Percentiles rank a stretch among this genome's conserved stretches.
These are phyloP conservation scores for Coelogynopora nodosa DNA, from an alignment of 2,888 invertebrate species.

Conservation along the genomic window DNA sequence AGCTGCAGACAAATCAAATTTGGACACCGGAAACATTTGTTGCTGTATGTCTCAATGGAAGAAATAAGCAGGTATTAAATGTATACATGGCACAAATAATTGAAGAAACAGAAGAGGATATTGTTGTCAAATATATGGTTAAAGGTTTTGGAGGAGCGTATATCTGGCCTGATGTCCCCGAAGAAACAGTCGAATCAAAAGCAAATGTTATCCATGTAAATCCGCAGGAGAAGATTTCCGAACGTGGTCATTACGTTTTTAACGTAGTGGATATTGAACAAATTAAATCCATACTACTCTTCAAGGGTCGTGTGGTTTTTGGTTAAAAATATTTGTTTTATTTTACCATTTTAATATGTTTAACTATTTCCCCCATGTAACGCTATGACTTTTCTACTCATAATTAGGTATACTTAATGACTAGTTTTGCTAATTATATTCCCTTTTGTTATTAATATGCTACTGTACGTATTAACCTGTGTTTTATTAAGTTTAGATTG, in stretches of 20 bases:
- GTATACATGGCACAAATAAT: slow-evolving; percentile 1
- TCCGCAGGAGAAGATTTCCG: not conserved
- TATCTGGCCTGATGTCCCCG: not conserved
- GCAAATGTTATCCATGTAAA: not conserved
- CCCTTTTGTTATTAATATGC: too few species aligned
- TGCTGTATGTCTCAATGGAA: not conserved
- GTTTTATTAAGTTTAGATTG: too few species aligned
- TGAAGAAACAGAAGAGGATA: not conserved
- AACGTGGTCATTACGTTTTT: slow-evolving; percentile 1
- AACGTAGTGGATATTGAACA: not conserved
- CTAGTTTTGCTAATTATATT: too few species aligned
- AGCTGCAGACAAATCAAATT: not conserved
- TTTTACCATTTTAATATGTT: too few species aligned
- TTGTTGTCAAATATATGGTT: not conserved
- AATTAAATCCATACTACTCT: too few species aligned
- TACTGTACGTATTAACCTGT: too few species aligned
- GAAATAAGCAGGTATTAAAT: not conserved
- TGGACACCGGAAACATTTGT: not conserved
- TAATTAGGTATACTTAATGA: too few species aligned
- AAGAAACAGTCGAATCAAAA: not conserved
- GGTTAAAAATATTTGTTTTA: too few species aligned
- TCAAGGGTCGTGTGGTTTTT: too few species aligned
- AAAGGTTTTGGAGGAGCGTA: not conserved
- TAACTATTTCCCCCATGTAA: too few species aligned
- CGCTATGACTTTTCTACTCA: too few species aligned